Conservation (phyloP, 1,140 invertebrate genomes). For the Magallana angulata region DNA sequence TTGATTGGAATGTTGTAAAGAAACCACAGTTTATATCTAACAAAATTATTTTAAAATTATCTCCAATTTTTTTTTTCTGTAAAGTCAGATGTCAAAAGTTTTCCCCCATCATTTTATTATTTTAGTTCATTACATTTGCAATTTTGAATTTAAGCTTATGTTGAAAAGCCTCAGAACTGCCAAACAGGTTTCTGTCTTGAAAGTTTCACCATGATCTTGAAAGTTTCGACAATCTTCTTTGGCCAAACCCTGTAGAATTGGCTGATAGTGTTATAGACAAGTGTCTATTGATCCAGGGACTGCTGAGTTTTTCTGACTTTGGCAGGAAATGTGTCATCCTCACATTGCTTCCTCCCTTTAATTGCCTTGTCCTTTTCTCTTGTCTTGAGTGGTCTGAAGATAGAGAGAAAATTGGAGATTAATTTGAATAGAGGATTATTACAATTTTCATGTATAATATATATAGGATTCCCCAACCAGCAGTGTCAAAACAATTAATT, state of each 20-base stretch:
- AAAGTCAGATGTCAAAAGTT: too few relatives aligned
- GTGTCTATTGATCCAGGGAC: background rate
- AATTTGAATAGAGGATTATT: background rate
- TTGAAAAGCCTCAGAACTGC: background rate
- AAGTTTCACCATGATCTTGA: background rate
- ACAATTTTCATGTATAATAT: background rate
- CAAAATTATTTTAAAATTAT: too few relatives aligned
- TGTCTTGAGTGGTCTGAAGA: conserved; percentile 34
- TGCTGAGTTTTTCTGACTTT: conserved; percentile 12
- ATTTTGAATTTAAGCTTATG: background rate
- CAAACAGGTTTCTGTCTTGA: background rate
- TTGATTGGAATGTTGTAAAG: too few relatives aligned
- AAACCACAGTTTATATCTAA: too few relatives aligned
- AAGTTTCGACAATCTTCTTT: conserved; percentile 1
- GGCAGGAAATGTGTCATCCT: conserved; percentile 29
- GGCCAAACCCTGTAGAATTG: conserved; percentile 4
- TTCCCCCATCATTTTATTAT: background rate
- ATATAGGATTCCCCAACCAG: background rate
- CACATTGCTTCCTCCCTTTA: conserved; percentile 2
- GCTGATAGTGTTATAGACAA: conserved; percentile 6
- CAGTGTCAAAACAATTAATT: background rate
- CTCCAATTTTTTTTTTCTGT: too few relatives aligned
- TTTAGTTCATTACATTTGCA: background rate
- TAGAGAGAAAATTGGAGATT: background rate
- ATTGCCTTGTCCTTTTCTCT: conserved; percentile 32